phyloP scores from a whole-genome alignment of 2,797 vertebrate genomes.

The Gouania willdenowi region DNA sequence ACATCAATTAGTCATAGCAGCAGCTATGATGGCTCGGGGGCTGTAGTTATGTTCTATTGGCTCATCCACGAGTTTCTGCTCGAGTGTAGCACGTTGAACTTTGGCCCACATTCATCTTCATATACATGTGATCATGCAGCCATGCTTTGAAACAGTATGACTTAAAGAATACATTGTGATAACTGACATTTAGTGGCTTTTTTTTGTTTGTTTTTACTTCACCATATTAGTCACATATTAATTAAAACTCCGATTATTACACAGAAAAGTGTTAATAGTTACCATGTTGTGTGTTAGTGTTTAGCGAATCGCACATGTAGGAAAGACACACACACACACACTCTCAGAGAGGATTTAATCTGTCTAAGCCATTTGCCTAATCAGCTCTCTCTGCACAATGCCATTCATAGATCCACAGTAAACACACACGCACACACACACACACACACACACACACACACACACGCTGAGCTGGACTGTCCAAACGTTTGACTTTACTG shows the following conservation, averaged over 20 bases:
- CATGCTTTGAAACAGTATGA: no score
- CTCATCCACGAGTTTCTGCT: slow-evolving; percentile 10
- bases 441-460: slow-evolving; percentile 1
- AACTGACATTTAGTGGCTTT: no score
- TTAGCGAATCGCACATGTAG: slow-evolving; percentile 11
- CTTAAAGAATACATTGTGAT: no score
- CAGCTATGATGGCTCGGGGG: slow-evolving; percentile 17
- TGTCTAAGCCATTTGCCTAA: slow-evolving; percentile 58
- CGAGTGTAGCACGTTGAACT: slow-evolving; percentile 19
- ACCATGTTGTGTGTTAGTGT: slow-evolving; percentile 4
- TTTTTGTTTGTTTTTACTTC: no score
- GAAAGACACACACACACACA: slow-evolving; percentile 25
- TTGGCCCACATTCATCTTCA: slow-evolving; percentile 7
- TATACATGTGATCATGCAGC: not conserved
- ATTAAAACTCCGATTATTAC: no score
- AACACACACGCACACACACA: not conserved
- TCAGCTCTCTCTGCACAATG: slow-evolving; percentile 50
- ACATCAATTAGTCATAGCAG: slow-evolving; percentile 53
- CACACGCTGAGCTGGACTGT: slow-evolving; percentile 2
- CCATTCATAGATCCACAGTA: slow-evolving; percentile 39
- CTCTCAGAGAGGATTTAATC: slow-evolving; percentile 44
- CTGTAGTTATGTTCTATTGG: not conserved
- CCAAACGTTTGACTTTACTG: slow-evolving; percentile 10
- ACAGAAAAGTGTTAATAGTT: no score
- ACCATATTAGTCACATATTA: no score